Evolutionary conservation across 2,797 vertebrate species (phyloP), one percentile per base, ranked within the genome.

Genomic region (Clarias fuscus): DNA sequence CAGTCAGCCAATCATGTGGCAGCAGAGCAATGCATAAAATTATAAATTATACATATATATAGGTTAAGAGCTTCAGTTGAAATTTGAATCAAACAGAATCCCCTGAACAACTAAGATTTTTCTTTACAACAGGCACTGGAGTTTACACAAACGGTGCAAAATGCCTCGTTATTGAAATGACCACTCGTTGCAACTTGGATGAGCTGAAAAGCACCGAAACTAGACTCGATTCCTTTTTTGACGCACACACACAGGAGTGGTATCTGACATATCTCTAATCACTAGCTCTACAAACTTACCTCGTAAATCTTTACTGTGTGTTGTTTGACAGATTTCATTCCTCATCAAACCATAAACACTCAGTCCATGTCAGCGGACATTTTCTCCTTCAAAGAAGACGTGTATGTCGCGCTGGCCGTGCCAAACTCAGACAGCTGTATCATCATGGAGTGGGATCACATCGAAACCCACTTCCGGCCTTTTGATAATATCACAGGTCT

Each of bases 401-500:
- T 99, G 84, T 99, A 96, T 0, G 97, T 98, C 86, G 97, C 97
- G 40, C 96, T 99, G 88, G 97, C 98, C 0, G 96, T 98, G 76
- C 98, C 97, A n/a, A 96, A 96, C 92, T 96, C 97, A 93, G 97
- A 98, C 95, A 99, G 98, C 94, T 99, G 98, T 91, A 96, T 97
- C 94, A 94, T 99, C 87, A 94, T 99, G 94, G 97, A 99, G 91
- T 99, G 98, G 98, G 98, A 99, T 92, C 98, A 99, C 93, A 96
- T 99, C 73, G 98, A 99, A 91, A 97, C 97, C 95, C 97, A 99
- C 86, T 99, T 99, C 95, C 96, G 98, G 90, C 97, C 96, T 89
- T 99, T 99, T 0, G 98, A 99, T 93, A 98, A 98, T 48, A 99
- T 99, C 89, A 98, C 98, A 97, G 98, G 98, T 99, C 94, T 89